These are phyloP conservation scores for Drosophila planitibia DNA, from an alignment of 2,888 invertebrate species.

Conservation along the genomic window DNA sequence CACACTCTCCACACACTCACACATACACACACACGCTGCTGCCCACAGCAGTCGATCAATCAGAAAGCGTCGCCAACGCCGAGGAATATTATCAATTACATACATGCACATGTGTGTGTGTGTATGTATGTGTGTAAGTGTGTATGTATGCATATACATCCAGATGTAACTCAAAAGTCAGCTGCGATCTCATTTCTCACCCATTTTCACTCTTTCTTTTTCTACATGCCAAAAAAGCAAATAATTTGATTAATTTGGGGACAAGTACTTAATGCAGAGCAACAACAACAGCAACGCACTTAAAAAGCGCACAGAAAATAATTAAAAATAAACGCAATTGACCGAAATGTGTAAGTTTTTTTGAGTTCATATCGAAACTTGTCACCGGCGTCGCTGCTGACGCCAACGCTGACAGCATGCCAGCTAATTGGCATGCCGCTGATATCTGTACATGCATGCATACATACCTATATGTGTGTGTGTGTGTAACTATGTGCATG, in stretches of 20 bases:
- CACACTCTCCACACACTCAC: conserved; percentile 1
- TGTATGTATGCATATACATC: neutral
- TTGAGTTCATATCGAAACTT: conserved; percentile 41
- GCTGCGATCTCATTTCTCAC: conserved; percentile 16
- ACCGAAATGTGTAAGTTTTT: conserved; percentile 50
- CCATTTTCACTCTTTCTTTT: neutral
- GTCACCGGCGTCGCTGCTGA: conserved; percentile 30
- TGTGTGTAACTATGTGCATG: neutral
- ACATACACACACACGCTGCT: neutral
- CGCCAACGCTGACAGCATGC: conserved; percentile 32
- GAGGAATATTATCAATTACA: conserved; percentile 20
- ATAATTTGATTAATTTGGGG: conserved; percentile 55
- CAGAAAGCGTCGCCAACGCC: conserved; percentile 41
- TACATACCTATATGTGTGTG: conserved; percentile 21
- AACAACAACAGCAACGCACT: conserved; percentile 18
- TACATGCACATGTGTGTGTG: neutral
- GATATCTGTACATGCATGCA: conserved; percentile 28
- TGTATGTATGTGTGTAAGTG: neutral
- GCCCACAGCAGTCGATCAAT: conserved; percentile 67
- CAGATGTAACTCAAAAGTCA: conserved; percentile 42
- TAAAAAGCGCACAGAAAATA: conserved; percentile 32
- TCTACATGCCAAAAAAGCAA: conserved; percentile 33
- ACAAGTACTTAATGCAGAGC: conserved; percentile 37
- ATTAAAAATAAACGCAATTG: conserved; percentile 70
- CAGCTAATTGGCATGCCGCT: conserved; percentile 68